Evolutionary conservation across 2,797 vertebrate genomes (phyloP), one percentile per base, ranked within the genome.

Genomic region (Geotrypetes seraphini): DNA sequence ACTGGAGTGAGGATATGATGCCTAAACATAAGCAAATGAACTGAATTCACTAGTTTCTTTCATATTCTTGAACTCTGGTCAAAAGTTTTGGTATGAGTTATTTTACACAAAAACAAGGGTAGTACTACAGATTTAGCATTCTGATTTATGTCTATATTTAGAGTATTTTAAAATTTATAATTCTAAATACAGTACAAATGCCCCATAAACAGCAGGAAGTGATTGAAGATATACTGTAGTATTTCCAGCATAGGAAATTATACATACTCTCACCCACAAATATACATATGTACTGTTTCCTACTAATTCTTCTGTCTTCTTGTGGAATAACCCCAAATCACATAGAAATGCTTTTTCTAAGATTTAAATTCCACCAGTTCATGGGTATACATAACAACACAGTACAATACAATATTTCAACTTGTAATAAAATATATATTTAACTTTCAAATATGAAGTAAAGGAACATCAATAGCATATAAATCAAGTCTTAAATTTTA

Each of bases 401-500:
- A 53, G 31, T 56, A 47, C n/a, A n/a, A n/a, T 47, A 47, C 34
- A 25, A 40, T 21, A 33, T 47, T 62, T 61, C 65, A 55, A 41
- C 46, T 71, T 43, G 28, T 34, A 51, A 68, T 68, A 67, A 81
- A 63, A 71, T 75, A 79, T 75, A 79, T 60, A 78, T 73, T 75
- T 79, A 31, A 46, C 49, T 75, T 73, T 78, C 66, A 66, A 66
- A 75, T 68, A 69, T 63, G 64, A 58, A 43, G 51, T 43, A 60
- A 52, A 66, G 63, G 61, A 48, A 71, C 43, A 59, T 29, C 48
- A 25, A 60, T 18, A 60, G 51, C 45, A 65, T 68, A 71, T 76
- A 79, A 81, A 79, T 71, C 79, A 62, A 74, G 69, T 70, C 58
- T 74, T 0, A 8, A 54, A 47, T 60, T 65, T 82, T 78, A 81